Evolutionary conservation across 1,140 invertebrate genomes (phyloP), one percentile per base, ranked within the genome.

Genomic region (Platyura marginata): DNA sequence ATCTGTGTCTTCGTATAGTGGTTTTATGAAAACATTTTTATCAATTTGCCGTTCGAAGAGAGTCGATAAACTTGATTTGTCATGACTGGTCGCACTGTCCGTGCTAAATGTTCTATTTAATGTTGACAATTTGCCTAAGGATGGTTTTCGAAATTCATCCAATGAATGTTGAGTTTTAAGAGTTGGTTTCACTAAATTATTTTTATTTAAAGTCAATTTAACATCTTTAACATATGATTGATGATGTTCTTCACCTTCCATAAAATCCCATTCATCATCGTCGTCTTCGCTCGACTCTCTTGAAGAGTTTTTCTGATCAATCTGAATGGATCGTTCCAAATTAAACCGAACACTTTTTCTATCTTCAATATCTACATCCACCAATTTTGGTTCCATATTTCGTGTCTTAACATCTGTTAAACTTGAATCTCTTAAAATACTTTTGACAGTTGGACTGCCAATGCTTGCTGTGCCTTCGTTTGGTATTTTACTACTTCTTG

Each of bases 381-480:
- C 36, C 48, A 44, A 20, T 50, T 56, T 51, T 13, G 8, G 19
- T 19, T 8, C 16, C 6, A 19, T 39, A 3, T 18, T 59, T 25
- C 36, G 59, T 6, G 52, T 41, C 16, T 59, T 55, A 16, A 69
- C 50, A 1, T 69, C 66, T 40, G 75, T 74, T 9, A 63, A 52
- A 33, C 65, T 65, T 46, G 77, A 77, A 42, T 81, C 79, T 9
- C 79, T 62, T 1, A 82, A 54, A 43, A 83, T 83, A 3, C 79
- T 72, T 53, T 77, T 79, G 29, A 9, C 49, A 47, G 46, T 55
- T 48, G n/a, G 53, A 52, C 16, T 45, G 39, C 11, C 40, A 22
- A 10, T 21, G 11, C 11, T 23, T 23, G 38, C n/a, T n/a, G n/a
- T n/a, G n/a, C n/a, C n/a, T n/a, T n/a, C n/a, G n/a, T n/a, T n/a